Percentiles rank a stretch among this genome's conserved stretches.
These are phyloP conservation scores for Agrypnia vestita DNA, from an alignment of 1,140 invertebrate genomes.

Conservation along the genomic window DNA sequence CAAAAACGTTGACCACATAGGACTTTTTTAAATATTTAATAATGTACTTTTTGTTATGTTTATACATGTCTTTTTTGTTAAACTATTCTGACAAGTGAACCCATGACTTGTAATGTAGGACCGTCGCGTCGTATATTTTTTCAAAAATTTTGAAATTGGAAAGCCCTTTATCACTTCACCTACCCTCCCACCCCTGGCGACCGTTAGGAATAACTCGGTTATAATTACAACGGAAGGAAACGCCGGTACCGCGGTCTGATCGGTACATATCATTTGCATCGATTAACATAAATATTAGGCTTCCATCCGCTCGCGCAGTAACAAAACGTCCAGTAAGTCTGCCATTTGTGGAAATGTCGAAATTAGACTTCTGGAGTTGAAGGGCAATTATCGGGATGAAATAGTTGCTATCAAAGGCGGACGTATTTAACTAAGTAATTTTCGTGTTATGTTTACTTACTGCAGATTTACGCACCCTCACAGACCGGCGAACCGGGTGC, in stretches of 20 bases:
- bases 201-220: conserved; percentile 60
- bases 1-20: background rate
- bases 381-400: background rate
- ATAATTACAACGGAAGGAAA: conserved; percentile 62
- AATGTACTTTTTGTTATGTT: no score
- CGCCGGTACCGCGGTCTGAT: conserved; percentile 52
- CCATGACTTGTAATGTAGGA: background rate
- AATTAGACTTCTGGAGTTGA: background rate
- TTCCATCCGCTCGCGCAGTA: conserved; percentile 16
- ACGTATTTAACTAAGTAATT: background rate
- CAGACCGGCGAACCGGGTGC: background rate
- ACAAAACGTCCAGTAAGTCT: background rate
- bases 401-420: background rate
- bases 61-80: no score
- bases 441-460: no score
- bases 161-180: no score
- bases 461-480: background rate
- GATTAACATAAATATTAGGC: conserved; percentile 61
- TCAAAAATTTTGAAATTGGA: no score
- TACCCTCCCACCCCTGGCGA: conserved; percentile 10
- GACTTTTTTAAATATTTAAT: no score
- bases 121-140: background rate
- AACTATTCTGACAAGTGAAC: background rate
- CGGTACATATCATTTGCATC: conserved; percentile 62
- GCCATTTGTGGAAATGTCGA: conserved; percentile 1